Evolutionary conservation across 2,888 invertebrate species (phyloP), one percentile per base, ranked within the genome.

Genomic region (Pristionchus entomophagus): DNA sequence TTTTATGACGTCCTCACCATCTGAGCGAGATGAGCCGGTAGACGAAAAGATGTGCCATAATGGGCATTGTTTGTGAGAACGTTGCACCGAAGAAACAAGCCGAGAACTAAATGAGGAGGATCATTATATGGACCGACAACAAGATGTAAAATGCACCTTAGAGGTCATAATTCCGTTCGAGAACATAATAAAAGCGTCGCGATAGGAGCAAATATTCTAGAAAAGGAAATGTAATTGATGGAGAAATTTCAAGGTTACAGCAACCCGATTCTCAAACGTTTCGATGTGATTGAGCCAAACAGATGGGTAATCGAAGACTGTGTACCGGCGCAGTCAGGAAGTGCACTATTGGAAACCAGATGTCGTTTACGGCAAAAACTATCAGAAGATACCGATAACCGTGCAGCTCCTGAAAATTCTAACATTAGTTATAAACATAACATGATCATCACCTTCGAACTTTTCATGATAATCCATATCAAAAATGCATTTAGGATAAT

Each of bases 161-260:
- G 73, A 73, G 0, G 73, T 73, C 12, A 73, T 10, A 73, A 73
- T 41, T 73, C 73, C 73, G 26, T 73, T 41, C 0, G 73, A 35
- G 38, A 73, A 73, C 73, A 73, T 73, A 19, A 73, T 73, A 22
- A 73, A 73, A 0, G 41, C 73, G 38, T 73, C 73, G 22, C 41
- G 41, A 41, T 73, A 73, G 3, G 41, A 41, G 73, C 73, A 73
- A n/a, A 73, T 73, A 26, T 38, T 41, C 73, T 73, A n/a, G 69
- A 56, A 26, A 14, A 26, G 4, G 1, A 26, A 14, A 26, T 26
- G 26, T 26, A 53, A 19, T 53, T 6, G 19, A 53, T 19, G 53
- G 4, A 6, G 51, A 51, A 51, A n/a, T n/a, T n/a, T n/a, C n/a
- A n/a, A n/a, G n/a, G n/a, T n/a, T n/a, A n/a, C n/a, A n/a, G n/a